Evolutionary conservation across 2,797 vertebrate species (phyloP), one percentile per base, ranked within the genome.

Genomic region (Tokudaia muenninki): DNA sequence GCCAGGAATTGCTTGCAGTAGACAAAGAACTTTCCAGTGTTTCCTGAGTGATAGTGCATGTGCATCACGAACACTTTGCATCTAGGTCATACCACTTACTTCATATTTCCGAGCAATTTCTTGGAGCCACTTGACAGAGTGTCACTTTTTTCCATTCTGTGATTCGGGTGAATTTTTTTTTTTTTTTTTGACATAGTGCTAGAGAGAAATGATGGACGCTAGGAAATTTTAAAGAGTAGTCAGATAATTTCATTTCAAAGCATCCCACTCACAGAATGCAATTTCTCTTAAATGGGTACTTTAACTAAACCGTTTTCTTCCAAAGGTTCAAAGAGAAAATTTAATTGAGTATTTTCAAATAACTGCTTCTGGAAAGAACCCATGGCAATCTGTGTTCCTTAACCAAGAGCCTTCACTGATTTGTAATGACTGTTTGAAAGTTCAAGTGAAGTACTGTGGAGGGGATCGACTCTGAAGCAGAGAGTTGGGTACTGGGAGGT

Each of bases 241-340:
- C 90, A 12, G 8, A 65, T 91, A n/a, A 24, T 88, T 81, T 81
- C 29, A 94, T 44, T 79, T 74, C 37, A 94, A 65, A 52, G n/a
- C 21, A 92, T 74, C 50, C n/a, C 79, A 22, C 59, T 93, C 81
- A 50, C 7, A 90, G 21, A 47, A 87, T 61, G 9, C 52, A 77
- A 6, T 78, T 9, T 90, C 70, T 94, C 86, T 87, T 44, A 70
- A 79, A 34, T 87, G 26, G 3, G 24, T 78, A 84, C 37, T 92
- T 92, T 92, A 90, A 83, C 21, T 87, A 47, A 80, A 55, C 41
- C 52, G 87, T 72, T 9, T 88, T 92, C 41, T 94, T 77, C 67
- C 41, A 77, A 21, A 82, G 14, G 65, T 86, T 81, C 0, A 7
- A 29, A 74, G n/a, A 83, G 87, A 93, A 90, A 94, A 79, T 6